Evolutionary conservation across 1,140 invertebrate genomes (phyloP), one percentile per base, ranked within the genome.

Genomic region (Drosophila seguyi): DNA sequence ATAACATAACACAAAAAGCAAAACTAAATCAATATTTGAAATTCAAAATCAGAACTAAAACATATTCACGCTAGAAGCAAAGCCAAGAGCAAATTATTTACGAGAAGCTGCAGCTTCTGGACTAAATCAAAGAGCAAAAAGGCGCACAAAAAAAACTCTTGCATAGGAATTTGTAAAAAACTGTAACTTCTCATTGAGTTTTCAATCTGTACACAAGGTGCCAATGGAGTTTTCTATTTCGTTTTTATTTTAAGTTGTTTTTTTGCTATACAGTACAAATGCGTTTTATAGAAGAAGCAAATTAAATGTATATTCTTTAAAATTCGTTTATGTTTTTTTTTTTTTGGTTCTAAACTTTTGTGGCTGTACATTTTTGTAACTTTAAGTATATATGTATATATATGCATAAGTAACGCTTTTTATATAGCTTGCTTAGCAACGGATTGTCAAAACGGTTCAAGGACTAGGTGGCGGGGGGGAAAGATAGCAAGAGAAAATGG

Each of bases 141-240:
- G 48, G 73, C 74, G 74, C 75, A 61, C 38, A 77, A 61, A 50
- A 29, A 18, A 18, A 77, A 77, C 44, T 50, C 75, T 77, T 77
- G 75, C 75, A 79, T 72, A 78, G 52, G n/a, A 77, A 78, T 65
- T 71, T 44, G 55, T 78, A 50, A 69, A 78, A 78, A 34, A 41
- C 36, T 45, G 25, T 18, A 47, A 47, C 27, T 58, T 58, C 60
- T 61, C 31, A 41, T 55, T 10, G 22, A 34, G 52, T 22, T 75
- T 57, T 56, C 59, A 38, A 47, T 81, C 68, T 85, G 59, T 83
- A 75, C 72, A 86, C 80, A 81, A 71, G 79, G 82, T 88, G 83
- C 83, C 83, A 87, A 87, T 88, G 52, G 66, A 58, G 69, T 65
- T 42, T 65, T 80, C 48, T 48, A 48, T 53, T 69, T 63, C 18